These are phyloP conservation scores for Varecia variegata DNA, from an alignment of 2,797 vertebrate genomes.

Conservation along the genomic window DNA sequence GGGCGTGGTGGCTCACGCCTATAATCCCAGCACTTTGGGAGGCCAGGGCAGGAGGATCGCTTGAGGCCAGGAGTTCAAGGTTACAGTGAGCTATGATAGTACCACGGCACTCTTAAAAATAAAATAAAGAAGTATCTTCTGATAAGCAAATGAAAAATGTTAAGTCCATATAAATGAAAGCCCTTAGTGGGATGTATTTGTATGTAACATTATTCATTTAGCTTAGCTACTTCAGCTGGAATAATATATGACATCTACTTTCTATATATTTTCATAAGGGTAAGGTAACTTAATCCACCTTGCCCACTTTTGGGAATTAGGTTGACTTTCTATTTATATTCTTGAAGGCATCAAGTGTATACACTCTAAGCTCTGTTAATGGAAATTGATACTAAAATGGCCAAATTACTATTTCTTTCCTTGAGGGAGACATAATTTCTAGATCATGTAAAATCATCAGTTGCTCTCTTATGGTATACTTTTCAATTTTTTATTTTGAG, in stretches of 20 bases:
- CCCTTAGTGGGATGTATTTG: neutral
- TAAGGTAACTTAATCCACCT: neutral
- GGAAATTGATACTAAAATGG: neutral
- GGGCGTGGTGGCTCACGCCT: neutral
- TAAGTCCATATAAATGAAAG: neutral
- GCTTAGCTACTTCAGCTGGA: neutral
- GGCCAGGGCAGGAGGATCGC: neutral
- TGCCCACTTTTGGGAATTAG: constrained; percentile 10
- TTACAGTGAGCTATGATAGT: neutral
- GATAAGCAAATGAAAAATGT: neutral
- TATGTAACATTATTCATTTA: neutral
- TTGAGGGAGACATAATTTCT: neutral
- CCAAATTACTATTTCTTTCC: neutral
- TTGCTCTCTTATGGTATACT: neutral
- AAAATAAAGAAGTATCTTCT: neutral
- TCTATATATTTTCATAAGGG: neutral
- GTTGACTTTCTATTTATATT: neutral
- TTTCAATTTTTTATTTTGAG: neutral
- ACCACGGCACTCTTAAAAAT: neutral
- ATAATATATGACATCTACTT: neutral
- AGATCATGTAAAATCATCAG: neutral
- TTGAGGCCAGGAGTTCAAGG: neutral
- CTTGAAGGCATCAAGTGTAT: neutral
- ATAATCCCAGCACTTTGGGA: neutral
- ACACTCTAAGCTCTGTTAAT: neutral